Conservation (phyloP, 2,888 invertebrate species). For the Argynnis bischoffii region DNA sequence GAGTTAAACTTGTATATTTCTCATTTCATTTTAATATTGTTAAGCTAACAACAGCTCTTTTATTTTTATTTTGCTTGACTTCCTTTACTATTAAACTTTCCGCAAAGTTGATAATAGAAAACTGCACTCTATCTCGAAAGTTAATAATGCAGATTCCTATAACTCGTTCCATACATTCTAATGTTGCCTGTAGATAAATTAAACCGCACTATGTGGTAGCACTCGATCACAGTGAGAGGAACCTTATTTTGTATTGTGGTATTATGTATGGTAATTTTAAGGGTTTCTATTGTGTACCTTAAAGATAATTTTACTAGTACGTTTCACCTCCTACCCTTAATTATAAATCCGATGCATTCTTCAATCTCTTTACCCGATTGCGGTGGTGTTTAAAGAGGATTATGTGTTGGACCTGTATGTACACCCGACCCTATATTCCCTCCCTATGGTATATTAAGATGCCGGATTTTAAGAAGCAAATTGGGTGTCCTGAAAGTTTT, state of each 20-base stretch:
- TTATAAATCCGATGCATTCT: too few species aligned
- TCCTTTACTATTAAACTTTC: neutral
- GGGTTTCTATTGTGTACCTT: conserved; percentile 48
- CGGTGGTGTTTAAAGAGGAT: too few species aligned
- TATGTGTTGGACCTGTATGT: too few species aligned
- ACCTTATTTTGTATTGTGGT: neutral
- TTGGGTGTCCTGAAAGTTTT: too few species aligned
- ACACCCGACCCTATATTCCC: too few species aligned
- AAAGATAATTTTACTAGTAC: neutral
- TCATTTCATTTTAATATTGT: too few species aligned
- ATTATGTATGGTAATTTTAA: neutral
- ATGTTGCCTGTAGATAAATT: conserved; percentile 54
- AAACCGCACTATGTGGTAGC: conserved; percentile 57
- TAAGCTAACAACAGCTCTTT: neutral
- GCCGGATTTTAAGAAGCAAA: too few species aligned
- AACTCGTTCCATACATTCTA: neutral
- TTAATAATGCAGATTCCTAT: conserved; percentile 1
- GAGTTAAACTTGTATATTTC: too few species aligned
- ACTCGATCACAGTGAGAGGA: neutral
- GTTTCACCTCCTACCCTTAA: too few species aligned
- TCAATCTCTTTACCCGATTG: too few species aligned
- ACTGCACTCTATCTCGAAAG: neutral
- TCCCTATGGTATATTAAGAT: too few species aligned
- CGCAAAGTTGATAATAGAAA: neutral
- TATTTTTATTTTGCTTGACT: neutral